Percentiles rank a stretch among this genome's conserved stretches.
phyloP scores from a whole-genome alignment of 2,797 vertebrate species.

The Enteromius argenteus region DNA sequence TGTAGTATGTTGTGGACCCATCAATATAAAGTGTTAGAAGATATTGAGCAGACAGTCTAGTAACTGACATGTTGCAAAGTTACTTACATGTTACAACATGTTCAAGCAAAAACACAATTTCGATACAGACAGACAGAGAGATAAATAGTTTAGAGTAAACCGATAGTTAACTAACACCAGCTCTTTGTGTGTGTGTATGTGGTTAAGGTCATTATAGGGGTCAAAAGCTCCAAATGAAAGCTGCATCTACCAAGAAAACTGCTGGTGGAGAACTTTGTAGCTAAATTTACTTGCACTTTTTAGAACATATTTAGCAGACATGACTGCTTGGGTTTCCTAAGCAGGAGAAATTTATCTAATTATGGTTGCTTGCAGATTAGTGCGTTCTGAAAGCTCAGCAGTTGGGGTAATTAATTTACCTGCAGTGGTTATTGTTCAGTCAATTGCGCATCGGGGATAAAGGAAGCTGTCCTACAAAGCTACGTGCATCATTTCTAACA shows the following conservation, averaged over 20 bases:
- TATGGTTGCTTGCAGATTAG: conserved; percentile 61
- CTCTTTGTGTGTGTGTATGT: not conserved
- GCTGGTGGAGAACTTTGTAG: not conserved
- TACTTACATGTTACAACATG: no score
- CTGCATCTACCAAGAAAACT: not conserved
- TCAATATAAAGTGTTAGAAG: no score
- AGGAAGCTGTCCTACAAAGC: conserved; percentile 52
- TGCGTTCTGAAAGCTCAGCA: conserved; percentile 55
- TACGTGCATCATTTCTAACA: conserved; percentile 50
- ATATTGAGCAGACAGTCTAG: no score
- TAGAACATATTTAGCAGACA: conserved; percentile 30
- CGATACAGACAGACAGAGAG: not conserved
- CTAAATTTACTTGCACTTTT: conserved; percentile 33
- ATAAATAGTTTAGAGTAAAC: not conserved
- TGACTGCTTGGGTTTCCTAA: conserved; percentile 54
- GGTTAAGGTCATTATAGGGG: not conserved
- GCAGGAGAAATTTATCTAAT: conserved; percentile 65
- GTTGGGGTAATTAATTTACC: conserved; percentile 68
- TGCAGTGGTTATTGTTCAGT: conserved; percentile 66
- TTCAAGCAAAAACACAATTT: not conserved
- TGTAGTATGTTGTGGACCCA: no score
- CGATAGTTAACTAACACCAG: not conserved
- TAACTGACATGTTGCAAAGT: no score
- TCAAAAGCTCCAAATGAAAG: conserved; percentile 9
- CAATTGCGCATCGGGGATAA: conserved; percentile 54